These are phyloP conservation scores for Colinus virginianus DNA, from an alignment of 2,113 vertebrate genomes.

Conservation along the genomic window DNA sequence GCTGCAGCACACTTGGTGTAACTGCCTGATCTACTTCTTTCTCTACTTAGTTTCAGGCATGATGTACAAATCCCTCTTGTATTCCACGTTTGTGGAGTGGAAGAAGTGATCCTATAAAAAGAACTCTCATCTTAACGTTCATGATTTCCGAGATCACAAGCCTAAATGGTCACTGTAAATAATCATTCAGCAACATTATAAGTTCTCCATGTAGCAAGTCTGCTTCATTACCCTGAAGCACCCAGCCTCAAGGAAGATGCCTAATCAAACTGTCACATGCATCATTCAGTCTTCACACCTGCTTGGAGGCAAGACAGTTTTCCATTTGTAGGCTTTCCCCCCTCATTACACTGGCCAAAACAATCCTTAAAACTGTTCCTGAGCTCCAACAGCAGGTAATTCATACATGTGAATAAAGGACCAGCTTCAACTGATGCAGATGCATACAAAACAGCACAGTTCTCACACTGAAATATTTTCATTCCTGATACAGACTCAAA, in stretches of 20 bases:
- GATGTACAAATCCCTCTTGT: not conserved
- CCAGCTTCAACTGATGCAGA: constrained; percentile 42
- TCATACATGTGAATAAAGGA: constrained; percentile 50
- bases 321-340: constrained; percentile 24
- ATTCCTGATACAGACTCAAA: constrained; percentile 7
- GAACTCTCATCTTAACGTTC: not conserved
- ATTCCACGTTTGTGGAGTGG: not conserved
- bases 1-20: not conserved
- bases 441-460: constrained; percentile 34
- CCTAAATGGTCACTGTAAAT: not conserved
- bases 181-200: not conserved
- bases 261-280: constrained; percentile 8
- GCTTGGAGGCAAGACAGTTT: constrained; percentile 57
- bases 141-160: constrained; percentile 10
- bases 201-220: not conserved
- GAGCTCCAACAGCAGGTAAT: constrained; percentile 60
- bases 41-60: not conserved
- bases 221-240: not conserved
- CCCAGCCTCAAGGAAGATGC: constrained; percentile 20
- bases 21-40: not conserved
- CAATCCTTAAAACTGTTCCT: constrained; percentile 37
- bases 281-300: constrained; percentile 61
- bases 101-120: not conserved
- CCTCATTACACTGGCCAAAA: not conserved
- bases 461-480: constrained; percentile 59